A percentile compares a stretch with the other conserved stretches of the same genome.
Evolutionary conservation across 1,140 invertebrate species (phyloP).

Genomic region (Papilio aristodemus): DNA sequence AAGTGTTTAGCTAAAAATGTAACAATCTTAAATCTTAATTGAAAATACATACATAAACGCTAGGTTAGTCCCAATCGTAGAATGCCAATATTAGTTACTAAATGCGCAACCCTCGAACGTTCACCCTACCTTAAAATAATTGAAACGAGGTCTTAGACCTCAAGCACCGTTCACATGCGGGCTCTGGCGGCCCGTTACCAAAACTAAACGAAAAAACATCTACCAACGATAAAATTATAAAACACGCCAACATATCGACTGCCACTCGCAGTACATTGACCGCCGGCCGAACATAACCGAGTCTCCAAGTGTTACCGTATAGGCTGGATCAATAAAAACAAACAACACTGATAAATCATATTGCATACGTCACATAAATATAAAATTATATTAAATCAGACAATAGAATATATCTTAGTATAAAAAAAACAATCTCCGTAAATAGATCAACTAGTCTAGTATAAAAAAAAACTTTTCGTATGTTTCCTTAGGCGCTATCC

Average conservation of each 20-base stretch:
- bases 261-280: slow-evolving; percentile 54
- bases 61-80: slow-evolving; percentile 82
- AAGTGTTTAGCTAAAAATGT: slow-evolving; percentile 82
- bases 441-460: slow-evolving; percentile 81
- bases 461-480: slow-evolving; percentile 81
- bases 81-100: slow-evolving; percentile 81
- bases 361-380: slow-evolving; percentile 76
- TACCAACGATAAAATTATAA: slow-evolving; percentile 77
- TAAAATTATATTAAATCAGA: slow-evolving; percentile 81
- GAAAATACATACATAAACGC: slow-evolving; percentile 80
- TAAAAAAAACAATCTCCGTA: slow-evolving; percentile 82
- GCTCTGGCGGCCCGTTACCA: slow-evolving; percentile 43
- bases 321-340: slow-evolving; percentile 80
- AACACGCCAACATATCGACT: slow-evolving; percentile 66
- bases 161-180: slow-evolving; percentile 65
- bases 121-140: slow-evolving; percentile 71
- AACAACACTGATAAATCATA: slow-evolving; percentile 82
- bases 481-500: slow-evolving; percentile 82
- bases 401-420: slow-evolving; percentile 82
- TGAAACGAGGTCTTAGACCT: slow-evolving; percentile 71
- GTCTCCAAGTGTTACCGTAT: slow-evolving; percentile 69
- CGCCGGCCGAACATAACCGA: slow-evolving; percentile 65
- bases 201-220: slow-evolving; percentile 64
- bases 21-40: slow-evolving; percentile 81
- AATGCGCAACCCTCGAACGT: slow-evolving; percentile 77